A percentile compares a stretch with the other conserved stretches of the same genome.
These are phyloP conservation scores for Copidosoma aretas DNA, from an alignment of 2,888 invertebrate species.

Conservation along the genomic window DNA sequence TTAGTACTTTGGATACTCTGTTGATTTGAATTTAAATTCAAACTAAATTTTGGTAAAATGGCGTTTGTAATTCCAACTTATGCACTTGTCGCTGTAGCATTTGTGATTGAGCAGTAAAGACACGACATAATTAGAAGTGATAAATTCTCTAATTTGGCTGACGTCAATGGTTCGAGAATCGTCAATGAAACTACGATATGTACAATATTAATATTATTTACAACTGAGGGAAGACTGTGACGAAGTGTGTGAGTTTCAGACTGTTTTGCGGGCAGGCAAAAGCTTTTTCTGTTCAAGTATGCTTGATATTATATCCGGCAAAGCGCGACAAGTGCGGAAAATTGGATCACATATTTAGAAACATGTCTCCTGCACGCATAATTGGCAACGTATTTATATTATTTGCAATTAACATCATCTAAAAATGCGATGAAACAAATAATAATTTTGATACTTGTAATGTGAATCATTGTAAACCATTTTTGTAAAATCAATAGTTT, in stretches of 20 bases:
- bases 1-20: slow-evolving; percentile 53
- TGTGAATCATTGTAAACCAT: neutral
- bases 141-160: slow-evolving; percentile 81
- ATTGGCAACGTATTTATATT: slow-evolving; percentile 81
- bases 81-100: slow-evolving; percentile 72
- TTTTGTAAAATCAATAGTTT: slow-evolving; percentile 12
- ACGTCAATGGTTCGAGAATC: slow-evolving; percentile 85
- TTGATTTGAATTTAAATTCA: slow-evolving; percentile 51
- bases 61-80: slow-evolving; percentile 67
- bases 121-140: slow-evolving; percentile 84
- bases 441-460: slow-evolving; percentile 14
- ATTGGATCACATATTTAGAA: slow-evolving; percentile 82
- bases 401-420: slow-evolving; percentile 80
- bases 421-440: slow-evolving; percentile 48
- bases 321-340: slow-evolving; percentile 74
- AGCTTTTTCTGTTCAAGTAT: slow-evolving; percentile 72
- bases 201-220: slow-evolving; percentile 84
- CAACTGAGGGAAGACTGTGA: slow-evolving; percentile 78
- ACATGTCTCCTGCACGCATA: slow-evolving; percentile 80
- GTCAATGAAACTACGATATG: slow-evolving; percentile 85
- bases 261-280: slow-evolving; percentile 72
- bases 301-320: slow-evolving; percentile 70
- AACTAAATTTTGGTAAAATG: slow-evolving; percentile 68
- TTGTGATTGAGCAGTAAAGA: slow-evolving; percentile 79
- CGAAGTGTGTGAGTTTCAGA: slow-evolving; percentile 78